Percentiles rank a stretch among this genome's conserved stretches.
Conservation (phyloP, 2,888 invertebrate species). For the Acanthosepion esculentum region DNA sequence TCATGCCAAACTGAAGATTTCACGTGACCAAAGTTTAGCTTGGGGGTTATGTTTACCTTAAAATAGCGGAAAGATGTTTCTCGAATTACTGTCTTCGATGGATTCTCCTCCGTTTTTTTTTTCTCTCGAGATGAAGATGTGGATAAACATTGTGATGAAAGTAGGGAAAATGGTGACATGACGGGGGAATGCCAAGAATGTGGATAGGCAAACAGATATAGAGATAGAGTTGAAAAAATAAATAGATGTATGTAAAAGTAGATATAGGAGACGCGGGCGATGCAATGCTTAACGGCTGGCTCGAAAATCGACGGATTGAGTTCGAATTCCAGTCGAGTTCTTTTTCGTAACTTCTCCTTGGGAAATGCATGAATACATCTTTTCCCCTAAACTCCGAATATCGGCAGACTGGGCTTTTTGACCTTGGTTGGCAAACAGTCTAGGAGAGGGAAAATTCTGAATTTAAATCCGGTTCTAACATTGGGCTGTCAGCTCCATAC, state of each 20-base stretch:
- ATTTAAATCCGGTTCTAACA: no score
- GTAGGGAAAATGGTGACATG: not conserved
- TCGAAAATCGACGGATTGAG: no score
- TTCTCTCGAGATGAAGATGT: not conserved
- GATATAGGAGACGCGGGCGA: not conserved
- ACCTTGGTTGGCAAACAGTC: no score
- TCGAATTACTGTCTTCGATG: not conserved
- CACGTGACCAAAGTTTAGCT: not conserved
- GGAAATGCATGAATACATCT: no score
- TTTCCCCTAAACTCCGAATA: no score
- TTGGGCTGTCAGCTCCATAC: no score
- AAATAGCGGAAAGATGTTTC: not conserved
- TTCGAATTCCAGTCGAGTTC: no score
- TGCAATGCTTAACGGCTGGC: no score
- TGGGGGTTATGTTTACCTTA: not conserved
- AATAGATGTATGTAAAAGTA: not conserved
- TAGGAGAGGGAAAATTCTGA: no score
- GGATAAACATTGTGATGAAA: not conserved
- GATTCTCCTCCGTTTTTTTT: not conserved
- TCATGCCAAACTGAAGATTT: not conserved
- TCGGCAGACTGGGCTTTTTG: no score
- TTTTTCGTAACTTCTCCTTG: no score
- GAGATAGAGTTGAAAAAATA: not conserved
- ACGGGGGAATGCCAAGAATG: not conserved
- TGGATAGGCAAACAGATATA: not conserved